phyloP scores from a whole-genome alignment of 1,140 invertebrate species.

The Belonocnema kinseyi region DNA sequence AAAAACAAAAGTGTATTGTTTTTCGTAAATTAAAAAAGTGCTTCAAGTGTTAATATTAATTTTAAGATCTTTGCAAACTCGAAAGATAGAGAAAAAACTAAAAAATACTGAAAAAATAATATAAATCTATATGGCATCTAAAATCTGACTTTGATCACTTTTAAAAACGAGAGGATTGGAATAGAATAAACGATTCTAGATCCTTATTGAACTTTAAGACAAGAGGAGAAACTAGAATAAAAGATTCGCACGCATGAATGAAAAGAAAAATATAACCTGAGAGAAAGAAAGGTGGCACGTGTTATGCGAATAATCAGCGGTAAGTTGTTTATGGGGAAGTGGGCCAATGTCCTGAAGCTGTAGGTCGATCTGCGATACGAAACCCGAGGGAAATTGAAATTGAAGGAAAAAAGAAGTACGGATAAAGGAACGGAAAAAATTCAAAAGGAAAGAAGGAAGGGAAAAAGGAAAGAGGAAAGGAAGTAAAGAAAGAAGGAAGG shows the following conservation, averaged over 20 bases:
- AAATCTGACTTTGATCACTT: background rate
- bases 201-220: background rate
- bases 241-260: constrained; percentile 7
- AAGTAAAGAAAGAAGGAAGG: background rate
- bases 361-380: constrained; percentile 33
- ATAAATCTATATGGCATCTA: too few relatives aligned
- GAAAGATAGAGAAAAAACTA: too few relatives aligned
- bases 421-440: background rate
- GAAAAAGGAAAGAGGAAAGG: background rate
- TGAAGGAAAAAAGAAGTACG: constrained; percentile 40
- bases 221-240: constrained; percentile 8
- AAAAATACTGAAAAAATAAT: too few relatives aligned
- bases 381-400: too few relatives aligned
- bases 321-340: constrained; percentile 43
- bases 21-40: too few relatives aligned
- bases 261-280: constrained; percentile 19
- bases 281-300: constrained; percentile 30
- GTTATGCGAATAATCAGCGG: constrained; percentile 23
- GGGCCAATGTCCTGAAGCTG: constrained; percentile 38
- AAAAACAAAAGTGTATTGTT: too few relatives aligned
- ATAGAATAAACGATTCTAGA: background rate
- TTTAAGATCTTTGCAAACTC: too few relatives aligned
- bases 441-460: constrained; percentile 19
- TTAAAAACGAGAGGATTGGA: background rate
- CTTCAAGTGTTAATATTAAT: too few relatives aligned